A percentile compares a stretch with the other conserved stretches of the same genome.
phyloP scores from a whole-genome alignment of 2,797 vertebrate species.

The Decapterus maruadsi region DNA sequence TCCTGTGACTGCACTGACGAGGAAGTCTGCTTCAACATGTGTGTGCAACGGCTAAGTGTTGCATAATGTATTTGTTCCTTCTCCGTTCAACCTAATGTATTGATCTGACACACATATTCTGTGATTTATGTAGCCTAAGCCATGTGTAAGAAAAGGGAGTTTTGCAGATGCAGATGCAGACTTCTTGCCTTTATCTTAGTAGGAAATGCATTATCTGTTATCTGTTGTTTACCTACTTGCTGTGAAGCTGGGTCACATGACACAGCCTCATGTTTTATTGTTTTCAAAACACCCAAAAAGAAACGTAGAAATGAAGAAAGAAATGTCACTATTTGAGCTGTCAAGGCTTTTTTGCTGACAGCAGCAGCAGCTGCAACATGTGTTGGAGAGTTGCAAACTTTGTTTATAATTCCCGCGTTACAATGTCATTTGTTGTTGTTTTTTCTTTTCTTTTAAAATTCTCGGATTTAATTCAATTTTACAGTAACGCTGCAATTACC shows the following conservation, averaged over 20 bases:
- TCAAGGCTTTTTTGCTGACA: not conserved
- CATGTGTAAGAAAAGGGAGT: no score
- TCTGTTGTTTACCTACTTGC: not conserved
- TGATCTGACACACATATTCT: not conserved
- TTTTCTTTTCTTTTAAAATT: no score
- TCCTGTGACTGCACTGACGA: not conserved
- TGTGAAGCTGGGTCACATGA: not conserved
- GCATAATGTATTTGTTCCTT: not conserved
- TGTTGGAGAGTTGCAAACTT: not conserved
- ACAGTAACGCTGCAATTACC: not conserved
- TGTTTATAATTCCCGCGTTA: not conserved
- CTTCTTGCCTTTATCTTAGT: not conserved
- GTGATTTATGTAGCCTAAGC: not conserved
- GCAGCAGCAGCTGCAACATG: not conserved
- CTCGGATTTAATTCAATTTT: not conserved
- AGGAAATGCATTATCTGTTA: not conserved
- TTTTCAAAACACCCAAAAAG: not conserved
- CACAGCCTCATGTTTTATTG: not conserved
- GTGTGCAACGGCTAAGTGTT: conserved; percentile 18
- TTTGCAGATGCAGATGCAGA: no score
- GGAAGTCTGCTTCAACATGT: conserved; percentile 28
- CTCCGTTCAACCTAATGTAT: not conserved
- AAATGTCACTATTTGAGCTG: not conserved
- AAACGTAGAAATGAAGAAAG: no score
- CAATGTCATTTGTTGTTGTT: not conserved